Evolutionary conservation across 2,113 vertebrate genomes (phyloP).

Genomic region (Tricholaema leucomelas): DNA sequence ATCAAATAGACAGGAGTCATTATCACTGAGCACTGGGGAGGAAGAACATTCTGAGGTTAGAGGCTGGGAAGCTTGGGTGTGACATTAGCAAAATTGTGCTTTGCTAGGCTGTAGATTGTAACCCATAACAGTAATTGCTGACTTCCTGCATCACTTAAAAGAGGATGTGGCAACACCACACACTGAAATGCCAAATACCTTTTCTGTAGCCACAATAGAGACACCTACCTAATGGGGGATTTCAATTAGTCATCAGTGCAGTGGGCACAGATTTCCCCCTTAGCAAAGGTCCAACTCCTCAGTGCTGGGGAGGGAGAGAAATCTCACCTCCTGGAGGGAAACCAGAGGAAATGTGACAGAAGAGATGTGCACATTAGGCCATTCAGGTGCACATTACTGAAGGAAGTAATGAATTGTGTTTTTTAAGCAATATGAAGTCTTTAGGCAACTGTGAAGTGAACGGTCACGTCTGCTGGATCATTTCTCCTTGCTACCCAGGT

Average conservation of each 20-base stretch:
- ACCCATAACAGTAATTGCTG: neutral
- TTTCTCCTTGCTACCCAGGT: neutral
- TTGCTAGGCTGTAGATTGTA: neutral
- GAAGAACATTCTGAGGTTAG: neutral
- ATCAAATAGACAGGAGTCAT: neutral
- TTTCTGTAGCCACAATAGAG: neutral
- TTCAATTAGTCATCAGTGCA: neutral
- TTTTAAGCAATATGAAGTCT: neutral
- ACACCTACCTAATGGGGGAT: neutral
- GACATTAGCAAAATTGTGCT: neutral
- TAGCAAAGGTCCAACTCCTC: neutral
- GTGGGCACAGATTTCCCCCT: neutral
- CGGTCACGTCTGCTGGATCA: neutral
- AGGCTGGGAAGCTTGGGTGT: neutral
- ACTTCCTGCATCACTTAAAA: neutral
- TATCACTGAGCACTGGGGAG: neutral
- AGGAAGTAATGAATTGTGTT: neutral
- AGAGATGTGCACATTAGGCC: neutral
- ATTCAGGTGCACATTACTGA: neutral
- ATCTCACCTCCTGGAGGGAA: neutral
- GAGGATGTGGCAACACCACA: slow-evolving; percentile 17
- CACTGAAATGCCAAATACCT: neutral
- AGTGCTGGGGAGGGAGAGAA: neutral
- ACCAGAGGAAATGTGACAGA: neutral
- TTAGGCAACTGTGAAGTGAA: neutral